These are phyloP conservation scores for Drosophila nigrodunni DNA, from an alignment of 1,140 invertebrate genomes.

Conservation along the genomic window DNA sequence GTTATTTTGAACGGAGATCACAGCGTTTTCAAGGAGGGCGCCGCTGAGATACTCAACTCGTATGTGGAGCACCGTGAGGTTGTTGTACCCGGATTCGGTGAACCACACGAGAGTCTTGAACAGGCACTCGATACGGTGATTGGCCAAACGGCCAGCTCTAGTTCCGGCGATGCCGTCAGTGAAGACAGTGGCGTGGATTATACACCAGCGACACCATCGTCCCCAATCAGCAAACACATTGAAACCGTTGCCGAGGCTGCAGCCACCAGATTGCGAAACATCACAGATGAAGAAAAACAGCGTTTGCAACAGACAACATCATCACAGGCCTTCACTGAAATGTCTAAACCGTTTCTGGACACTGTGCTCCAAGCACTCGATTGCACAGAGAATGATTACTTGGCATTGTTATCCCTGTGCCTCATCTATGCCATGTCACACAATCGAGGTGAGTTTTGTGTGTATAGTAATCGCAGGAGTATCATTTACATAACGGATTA, in stretches of 20 bases:
- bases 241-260: constrained; percentile 42
- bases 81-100: constrained; percentile 84
- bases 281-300: constrained; percentile 97
- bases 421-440: constrained; percentile 96
- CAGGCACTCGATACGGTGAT: constrained; percentile 86
- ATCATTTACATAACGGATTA: constrained; percentile 4
- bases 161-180: constrained; percentile 49
- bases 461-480: too few relatives aligned
- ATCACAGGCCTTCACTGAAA: constrained; percentile 26
- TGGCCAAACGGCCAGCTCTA: constrained; percentile 51
- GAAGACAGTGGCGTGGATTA: constrained; percentile 63
- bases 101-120: constrained; percentile 88
- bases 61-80: constrained; percentile 86
- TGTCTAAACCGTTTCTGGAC: constrained; percentile 91
- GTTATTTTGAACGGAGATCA: constrained; percentile 93
- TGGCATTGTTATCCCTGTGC: constrained; percentile 95
- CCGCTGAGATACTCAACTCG: constrained; percentile 90
- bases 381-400: constrained; percentile 97
- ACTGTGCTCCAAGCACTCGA: constrained; percentile 93
- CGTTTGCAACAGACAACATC: constrained; percentile 85
- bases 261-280: constrained; percentile 87
- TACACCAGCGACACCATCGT: constrained; percentile 41
- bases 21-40: constrained; percentile 89
- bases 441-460: constrained; percentile 91
- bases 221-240: constrained; percentile 28